These are phyloP conservation scores for Amiota mariae DNA, from an alignment of 2,888 invertebrate genomes.

Conservation along the genomic window DNA sequence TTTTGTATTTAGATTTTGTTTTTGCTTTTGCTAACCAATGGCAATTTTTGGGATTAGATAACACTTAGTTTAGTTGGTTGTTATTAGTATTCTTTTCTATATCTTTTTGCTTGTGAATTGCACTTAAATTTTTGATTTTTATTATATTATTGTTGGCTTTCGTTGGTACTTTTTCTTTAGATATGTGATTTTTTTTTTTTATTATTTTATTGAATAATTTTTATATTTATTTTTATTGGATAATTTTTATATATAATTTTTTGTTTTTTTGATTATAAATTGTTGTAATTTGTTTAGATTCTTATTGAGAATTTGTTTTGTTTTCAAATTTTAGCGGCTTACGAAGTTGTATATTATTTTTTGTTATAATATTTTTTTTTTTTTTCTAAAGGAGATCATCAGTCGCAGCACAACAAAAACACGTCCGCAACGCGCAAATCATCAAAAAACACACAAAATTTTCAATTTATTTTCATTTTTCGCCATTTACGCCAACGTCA, in stretches of 20 bases:
- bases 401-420: slow-evolving; percentile 30
- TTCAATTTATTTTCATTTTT: slow-evolving; percentile 56
- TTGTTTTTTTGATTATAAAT: slow-evolving; percentile 8
- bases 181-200: slow-evolving; percentile 1
- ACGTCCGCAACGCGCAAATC: slow-evolving; percentile 35
- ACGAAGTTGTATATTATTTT: background rate
- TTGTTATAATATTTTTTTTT: background rate
- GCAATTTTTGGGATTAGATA: slow-evolving; percentile 27
- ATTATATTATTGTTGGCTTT: slow-evolving; percentile 18
- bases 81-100: background rate
- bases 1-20: background rate
- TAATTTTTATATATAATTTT: slow-evolving; percentile 1
- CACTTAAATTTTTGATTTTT: slow-evolving; percentile 1
- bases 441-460: slow-evolving; percentile 46
- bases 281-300: background rate
- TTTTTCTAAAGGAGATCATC: background rate
- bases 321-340: background rate
- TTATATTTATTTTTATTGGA: slow-evolving; percentile 5
- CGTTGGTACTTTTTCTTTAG: slow-evolving; percentile 19
- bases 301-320: background rate
- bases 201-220: slow-evolving; percentile 7
- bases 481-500: slow-evolving; percentile 46
- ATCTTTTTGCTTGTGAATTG: background rate
- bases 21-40: slow-evolving; percentile 9
- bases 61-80: slow-evolving; percentile 15